Base-by-base conservation (phyloP, 2,113 vertebrate genomes). In the Oncorhynchus nerka region DNA sequence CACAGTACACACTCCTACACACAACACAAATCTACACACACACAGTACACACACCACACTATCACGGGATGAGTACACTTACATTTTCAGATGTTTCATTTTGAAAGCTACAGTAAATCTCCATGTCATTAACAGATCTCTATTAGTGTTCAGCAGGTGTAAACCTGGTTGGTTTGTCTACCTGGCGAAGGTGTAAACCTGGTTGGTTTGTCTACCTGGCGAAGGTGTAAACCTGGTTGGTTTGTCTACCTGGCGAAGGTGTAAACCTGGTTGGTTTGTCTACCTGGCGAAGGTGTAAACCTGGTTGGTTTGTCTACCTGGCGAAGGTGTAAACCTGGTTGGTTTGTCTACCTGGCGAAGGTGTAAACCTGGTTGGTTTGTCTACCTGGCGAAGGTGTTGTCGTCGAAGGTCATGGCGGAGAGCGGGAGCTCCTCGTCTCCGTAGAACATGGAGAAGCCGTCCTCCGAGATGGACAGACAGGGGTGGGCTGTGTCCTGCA, bases 401-500 rank as follows among this genome's bases (percentile, higher is more conserved):
- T 94, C 91, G 0, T 93, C 91, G 79, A 92, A 84, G 4, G 84
- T 82, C 90, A 95, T 90, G 59, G 96, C 94, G n/a, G 89, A 94
- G 1, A 91, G 79, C 0, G 89, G 86, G 22, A 89, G 86, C 84
- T 95, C 94, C 62, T 94, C 93, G 30, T 97, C 92, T 5, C 90
- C 88, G 3, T 96, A 95, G 32, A 93, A 90, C 26, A 97, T 93
- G 1, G 94, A 97, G 80, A 97, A 93, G 75, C 96, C 95, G 0
- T 99, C 96, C 57, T 96, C 93, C 16, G 96, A 95, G 78, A 99
- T 84, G 0, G 94, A 95, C 79, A 99, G 91, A 68, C 93, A 93
- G 1, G 96, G 96, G 30, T 99, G 97, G 24, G 96, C 95, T 0
- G 94, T 97, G 69, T 95, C 95, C 88, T 95, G 93, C 11, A 96